Evolutionary conservation across 2,113 vertebrate genomes (phyloP).

Genomic region (Dinomys branickii): DNA sequence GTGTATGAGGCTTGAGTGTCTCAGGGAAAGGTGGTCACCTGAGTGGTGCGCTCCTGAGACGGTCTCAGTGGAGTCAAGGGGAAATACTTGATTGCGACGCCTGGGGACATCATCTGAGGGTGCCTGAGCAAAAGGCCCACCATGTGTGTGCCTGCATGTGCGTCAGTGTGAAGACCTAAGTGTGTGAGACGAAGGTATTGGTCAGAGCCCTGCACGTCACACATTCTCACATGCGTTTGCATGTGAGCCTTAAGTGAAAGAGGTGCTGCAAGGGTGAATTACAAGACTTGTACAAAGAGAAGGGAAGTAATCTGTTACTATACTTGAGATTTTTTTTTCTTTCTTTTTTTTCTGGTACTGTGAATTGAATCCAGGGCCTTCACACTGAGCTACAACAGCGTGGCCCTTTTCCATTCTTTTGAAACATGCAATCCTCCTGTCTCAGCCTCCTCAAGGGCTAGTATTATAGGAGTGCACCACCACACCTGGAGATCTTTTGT

Average conservation of each 20-base stretch:
- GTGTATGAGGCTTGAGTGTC: background rate
- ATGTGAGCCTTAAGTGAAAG: background rate
- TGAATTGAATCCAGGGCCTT: background rate
- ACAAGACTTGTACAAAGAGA: background rate
- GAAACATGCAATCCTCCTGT: background rate
- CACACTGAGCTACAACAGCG: background rate
- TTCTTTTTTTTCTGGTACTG: background rate
- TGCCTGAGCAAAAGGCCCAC: background rate
- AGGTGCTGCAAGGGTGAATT: background rate
- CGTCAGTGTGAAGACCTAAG: background rate
- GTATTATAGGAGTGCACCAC: background rate
- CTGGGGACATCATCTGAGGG: no score
- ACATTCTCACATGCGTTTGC: background rate
- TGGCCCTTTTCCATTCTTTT: background rate
- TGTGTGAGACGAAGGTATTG: background rate
- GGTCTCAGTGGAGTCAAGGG: background rate
- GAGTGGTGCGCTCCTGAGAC: background rate
- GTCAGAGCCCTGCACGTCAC: background rate
- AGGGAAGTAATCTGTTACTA: no score
- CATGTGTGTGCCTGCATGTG: background rate
- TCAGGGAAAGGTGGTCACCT: background rate
- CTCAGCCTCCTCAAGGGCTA: background rate
- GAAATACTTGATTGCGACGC: background rate
- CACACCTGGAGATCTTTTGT: background rate
- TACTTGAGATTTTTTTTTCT: background rate